Evolutionary conservation across 2,797 vertebrate species (phyloP), one percentile per base, ranked within the genome.

Genomic region (Antrozous pallidus): DNA sequence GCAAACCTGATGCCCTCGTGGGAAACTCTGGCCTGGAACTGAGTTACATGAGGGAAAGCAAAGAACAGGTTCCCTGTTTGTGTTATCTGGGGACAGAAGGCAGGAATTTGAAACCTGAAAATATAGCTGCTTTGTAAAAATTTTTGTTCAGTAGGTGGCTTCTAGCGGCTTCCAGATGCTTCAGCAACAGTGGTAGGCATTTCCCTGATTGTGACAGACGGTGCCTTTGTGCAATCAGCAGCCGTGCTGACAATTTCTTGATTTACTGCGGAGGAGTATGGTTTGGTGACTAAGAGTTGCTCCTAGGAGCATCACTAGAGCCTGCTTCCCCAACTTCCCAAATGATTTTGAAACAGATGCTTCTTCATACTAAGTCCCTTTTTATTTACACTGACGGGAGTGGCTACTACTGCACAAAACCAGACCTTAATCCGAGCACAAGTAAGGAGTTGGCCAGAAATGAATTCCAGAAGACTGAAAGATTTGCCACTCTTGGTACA

Each of bases 91-190:
- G 33, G 51, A 38, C 14, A 4, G 9, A 58, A 17, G 16, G 13
- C 12, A 14, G 0, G 2, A 1, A 42, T 16, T 22, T 14, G 22
- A 28, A 31, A 13, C 65, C 81, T 38, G 49, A 45, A 42, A 33
- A 31, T 40, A 5, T 1, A 8, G 4, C n/a, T 4, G 1, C 3
- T 14, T 28, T n/a, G 16, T 56, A 3, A 14, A 12, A 5, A 14
- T 61, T 49, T 2, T 2, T 24, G 36, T 38, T 82, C 47, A 61
- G 33, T 0, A 36, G 26, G 40, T 10, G 26, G 65, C 45, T 56
- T 83, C 38, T 54, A 17, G 40, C 8, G 26, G 65, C 45, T 56
- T 83, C 38, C 63, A 17, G 38, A 31, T 10, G 24, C 83, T n/a
- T 42, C 9, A 4, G 26, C 40, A 18, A 63, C 17, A 8, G 8